Evolutionary conservation across 2,797 vertebrate genomes (phyloP), one percentile per base, ranked within the genome.

Genomic region (Enteromius paludinosus): DNA sequence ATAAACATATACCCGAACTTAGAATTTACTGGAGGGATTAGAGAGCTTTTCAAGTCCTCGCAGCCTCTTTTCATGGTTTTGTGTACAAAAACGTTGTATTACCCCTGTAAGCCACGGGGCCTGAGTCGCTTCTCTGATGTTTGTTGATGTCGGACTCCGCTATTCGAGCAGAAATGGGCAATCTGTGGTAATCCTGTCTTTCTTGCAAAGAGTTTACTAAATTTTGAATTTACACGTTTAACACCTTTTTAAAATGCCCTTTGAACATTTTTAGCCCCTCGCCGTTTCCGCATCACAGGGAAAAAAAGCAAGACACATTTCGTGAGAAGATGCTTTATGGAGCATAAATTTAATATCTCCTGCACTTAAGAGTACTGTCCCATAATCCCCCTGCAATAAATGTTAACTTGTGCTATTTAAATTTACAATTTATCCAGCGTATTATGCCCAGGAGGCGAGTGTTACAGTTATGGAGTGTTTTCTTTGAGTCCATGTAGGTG

Each of bases 171-270:
- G 84, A 87, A 90, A 87, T 79, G 69, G 83, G 52, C 83, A 84
- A 88, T 89, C 76, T 82, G 78, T 73, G 82, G 74, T 87, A 88
- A 88, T 89, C 87, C 64, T 66, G 65, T 74, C 78, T 83, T 90
- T 88, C 87, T 87, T 86, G 77, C 83, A 81, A 80, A 82, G 81
- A 86, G 81, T 79, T 85, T 79, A 83, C 83, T 82, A 86, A 33
- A 83, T 87, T 86, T 82, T 79, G 83, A 88, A 89, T 86, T 83
- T 88, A 89, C 87, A 91, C 87, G 84, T 86, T 88, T 87, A 87
- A 89, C 87, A 87, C 88, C 81, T 88, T 86, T 41, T 86, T 84
- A 86, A 88, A 87, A 84, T 74, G 87, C 81, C 83, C 84, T 86
- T 81, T 86, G 86, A 88, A 83, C 84, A 89, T 87, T 87, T 87